A percentile compares a stretch with the other conserved stretches of the same genome.
Evolutionary conservation across 2,113 vertebrate species (phyloP).

Genomic region (Cettia cetti): DNA sequence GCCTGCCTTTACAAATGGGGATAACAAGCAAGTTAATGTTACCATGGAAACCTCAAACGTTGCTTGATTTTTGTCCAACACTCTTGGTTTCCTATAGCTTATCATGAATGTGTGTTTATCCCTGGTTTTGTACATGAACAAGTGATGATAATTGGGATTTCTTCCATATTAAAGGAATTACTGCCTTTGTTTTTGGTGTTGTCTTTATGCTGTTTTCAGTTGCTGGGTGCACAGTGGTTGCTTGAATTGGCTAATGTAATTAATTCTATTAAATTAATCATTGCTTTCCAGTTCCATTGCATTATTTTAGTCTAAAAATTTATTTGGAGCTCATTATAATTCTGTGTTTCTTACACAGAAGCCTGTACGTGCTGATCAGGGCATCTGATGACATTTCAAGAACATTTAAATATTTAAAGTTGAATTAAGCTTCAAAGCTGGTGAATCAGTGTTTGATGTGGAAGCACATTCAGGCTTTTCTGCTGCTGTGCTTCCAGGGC

Average conservation of each 20-base stretch:
- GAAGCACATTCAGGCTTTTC: not conserved
- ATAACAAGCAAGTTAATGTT: not conserved
- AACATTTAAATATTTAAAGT: conserved; percentile 45
- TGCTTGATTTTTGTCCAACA: not conserved
- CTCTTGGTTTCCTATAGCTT: not conserved
- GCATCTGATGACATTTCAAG: conserved; percentile 39
- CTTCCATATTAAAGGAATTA: not conserved
- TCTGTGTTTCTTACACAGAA: not conserved
- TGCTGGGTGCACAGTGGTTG: not conserved
- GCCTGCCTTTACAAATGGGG: not conserved
- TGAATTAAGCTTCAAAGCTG: conserved; percentile 44
- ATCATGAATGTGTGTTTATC: not conserved
- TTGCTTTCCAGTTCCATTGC: not conserved
- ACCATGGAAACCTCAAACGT: not conserved
- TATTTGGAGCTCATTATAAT: not conserved
- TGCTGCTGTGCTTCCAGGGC: not conserved
- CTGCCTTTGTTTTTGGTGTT: not conserved
- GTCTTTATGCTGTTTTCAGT: not conserved
- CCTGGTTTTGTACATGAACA: not conserved
- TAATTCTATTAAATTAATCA: not conserved
- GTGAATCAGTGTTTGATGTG: conserved; percentile 18
- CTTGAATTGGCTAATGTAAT: not conserved
- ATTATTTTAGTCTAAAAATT: not conserved
- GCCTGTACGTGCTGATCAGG: not conserved
- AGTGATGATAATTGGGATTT: not conserved